These are phyloP conservation scores for Cylindroiulus punctatus DNA, from an alignment of 2,888 invertebrate genomes.

Conservation along the genomic window DNA sequence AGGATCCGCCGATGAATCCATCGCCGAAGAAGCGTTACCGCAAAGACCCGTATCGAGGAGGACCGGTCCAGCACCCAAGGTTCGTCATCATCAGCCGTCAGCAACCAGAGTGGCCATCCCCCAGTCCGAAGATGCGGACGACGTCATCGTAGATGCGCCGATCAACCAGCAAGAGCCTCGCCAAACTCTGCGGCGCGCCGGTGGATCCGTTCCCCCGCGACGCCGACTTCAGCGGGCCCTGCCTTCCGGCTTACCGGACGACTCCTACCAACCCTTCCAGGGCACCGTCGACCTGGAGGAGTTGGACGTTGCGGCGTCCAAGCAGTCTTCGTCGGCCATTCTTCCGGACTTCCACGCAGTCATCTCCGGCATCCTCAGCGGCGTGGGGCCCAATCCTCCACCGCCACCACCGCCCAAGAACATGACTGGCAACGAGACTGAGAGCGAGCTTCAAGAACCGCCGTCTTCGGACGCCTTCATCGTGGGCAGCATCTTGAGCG, in stretches of 20 bases:
- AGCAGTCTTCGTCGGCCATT: not conserved
- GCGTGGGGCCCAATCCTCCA: not conserved
- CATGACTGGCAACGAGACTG: not conserved
- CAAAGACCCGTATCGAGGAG: not conserved
- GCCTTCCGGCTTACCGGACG: not conserved
- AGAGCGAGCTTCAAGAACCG: slow-evolving; percentile 2
- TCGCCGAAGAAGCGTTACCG: not conserved
- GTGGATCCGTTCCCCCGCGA: not conserved
- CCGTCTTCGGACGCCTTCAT: not conserved
- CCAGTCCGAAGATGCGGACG: not conserved
- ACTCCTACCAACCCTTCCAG: not conserved
- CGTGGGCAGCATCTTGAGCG: slow-evolving; percentile 32
- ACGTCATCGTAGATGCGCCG: not conserved
- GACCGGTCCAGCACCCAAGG: not conserved
- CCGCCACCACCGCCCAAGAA: not conserved
- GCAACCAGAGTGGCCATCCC: not conserved
- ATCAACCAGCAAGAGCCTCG: not conserved
- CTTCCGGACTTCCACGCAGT: not conserved
- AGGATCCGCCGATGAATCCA: not conserved
- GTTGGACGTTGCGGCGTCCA: not conserved
- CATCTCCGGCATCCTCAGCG: slow-evolving; percentile 48
- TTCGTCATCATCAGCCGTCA: not conserved
- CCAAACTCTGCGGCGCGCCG: not conserved
- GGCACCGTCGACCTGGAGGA: not conserved
- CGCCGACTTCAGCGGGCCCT: not conserved